phyloP scores from a whole-genome alignment of 64 coral and sea anemone genomes.

The Porites lutea region DNA sequence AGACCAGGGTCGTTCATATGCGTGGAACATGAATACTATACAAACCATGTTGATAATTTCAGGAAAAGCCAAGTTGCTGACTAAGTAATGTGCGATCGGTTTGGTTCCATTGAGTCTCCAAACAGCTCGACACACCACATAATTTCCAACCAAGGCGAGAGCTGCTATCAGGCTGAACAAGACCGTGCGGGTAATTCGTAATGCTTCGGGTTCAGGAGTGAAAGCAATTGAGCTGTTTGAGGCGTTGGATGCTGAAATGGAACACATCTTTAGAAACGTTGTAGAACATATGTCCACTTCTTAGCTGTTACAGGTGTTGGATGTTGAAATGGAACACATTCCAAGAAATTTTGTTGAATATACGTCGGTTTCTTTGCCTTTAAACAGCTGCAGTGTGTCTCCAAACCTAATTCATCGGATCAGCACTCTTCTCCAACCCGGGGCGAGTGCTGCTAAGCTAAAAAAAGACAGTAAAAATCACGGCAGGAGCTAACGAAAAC shows the following conservation, averaged over 20 bases:
- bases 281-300: too few species aligned
- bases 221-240: neutral
- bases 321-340: too few species aligned
- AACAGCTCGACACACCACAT: conserved; percentile 51
- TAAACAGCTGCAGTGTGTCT: too few species aligned
- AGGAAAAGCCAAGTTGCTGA: conserved; percentile 77
- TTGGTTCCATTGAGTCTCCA: conserved; percentile 29
- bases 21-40: conserved; percentile 40
- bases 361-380: too few species aligned
- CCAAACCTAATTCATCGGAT: too few species aligned
- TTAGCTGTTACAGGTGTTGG: too few species aligned
- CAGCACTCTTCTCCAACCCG: too few species aligned
- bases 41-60: conserved; percentile 69
- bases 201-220: conserved; percentile 31
- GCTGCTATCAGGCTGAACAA: conserved; percentile 40
- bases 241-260: neutral
- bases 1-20: conserved; percentile 58
- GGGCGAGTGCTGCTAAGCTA: too few species aligned
- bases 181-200: conserved; percentile 11
- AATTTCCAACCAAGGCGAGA: conserved; percentile 59
- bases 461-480: too few species aligned
- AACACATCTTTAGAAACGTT: too few species aligned
- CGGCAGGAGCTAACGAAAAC: too few species aligned
- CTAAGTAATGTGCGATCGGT: conserved; percentile 58
- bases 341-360: too few species aligned